Evolutionary conservation across 2,888 invertebrate genomes (phyloP), one percentile per base, ranked within the genome.

Genomic region (Leptogaster cylindrica): DNA sequence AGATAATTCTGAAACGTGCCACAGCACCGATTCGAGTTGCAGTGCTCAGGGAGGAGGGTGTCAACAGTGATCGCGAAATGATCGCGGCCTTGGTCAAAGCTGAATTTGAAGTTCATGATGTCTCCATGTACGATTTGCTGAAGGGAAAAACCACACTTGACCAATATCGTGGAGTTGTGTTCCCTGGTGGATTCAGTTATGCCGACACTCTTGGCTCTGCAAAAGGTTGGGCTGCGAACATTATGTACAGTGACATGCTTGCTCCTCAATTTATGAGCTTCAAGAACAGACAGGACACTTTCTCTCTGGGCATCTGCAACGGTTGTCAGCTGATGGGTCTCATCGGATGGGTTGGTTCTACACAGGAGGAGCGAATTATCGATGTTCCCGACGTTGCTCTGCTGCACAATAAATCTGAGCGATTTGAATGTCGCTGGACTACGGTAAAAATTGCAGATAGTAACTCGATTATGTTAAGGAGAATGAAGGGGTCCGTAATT

Each of bases 151-250:
- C 92, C 1, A 88, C 86, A 2, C 82, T 97, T 31, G 90, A 93
- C 69, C 82, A 85, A 18, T 97, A 97, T 83, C 87, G 89, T 72
- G 97, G 98, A 1, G 77, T 98, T 10, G 88, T 95, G 51, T 98
- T 98, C 79, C 97, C 97, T 0, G 98, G 81, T 12, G 99, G 99
- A n/a, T 99, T 99, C 80, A 97, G 97, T 81, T 98, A 97, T 80
- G 97, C 96, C 44, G 94, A 95, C 79, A 98, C 97, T 0, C 83
- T 97, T 58, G 98, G 98, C 3, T 97, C 97, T 0, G 97, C 95
- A 0, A 97, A 96, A 83, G 97, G 98, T 36, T 98, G 98, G 98
- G 96, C 97, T 0, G 96, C 94, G 0, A 91, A 93, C 71, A 89
- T 97, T 44, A 81, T 91, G 36, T 95, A 93, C 79, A 91, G 94